These are phyloP conservation scores for Athrips mouffetella DNA, from an alignment of 2,888 invertebrate species.

Conservation along the genomic window DNA sequence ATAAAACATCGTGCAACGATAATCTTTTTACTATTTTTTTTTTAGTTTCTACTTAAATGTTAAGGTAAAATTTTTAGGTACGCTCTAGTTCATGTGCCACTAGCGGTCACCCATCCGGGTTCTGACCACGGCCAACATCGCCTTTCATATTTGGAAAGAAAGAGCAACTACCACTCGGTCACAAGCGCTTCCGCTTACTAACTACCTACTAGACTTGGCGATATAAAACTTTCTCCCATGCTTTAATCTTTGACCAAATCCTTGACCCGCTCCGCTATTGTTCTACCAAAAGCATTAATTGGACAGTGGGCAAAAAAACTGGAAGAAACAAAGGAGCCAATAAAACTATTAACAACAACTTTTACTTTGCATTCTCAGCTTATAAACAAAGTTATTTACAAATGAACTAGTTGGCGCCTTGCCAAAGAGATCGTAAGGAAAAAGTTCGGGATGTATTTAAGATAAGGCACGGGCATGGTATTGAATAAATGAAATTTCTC, in stretches of 20 bases:
- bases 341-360: conserved; percentile 16
- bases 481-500: too few relatives aligned
- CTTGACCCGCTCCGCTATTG: neutral
- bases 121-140: too few relatives aligned
- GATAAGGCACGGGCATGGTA: neutral
- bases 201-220: too few relatives aligned
- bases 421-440: conserved; percentile 10
- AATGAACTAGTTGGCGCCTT: conserved; percentile 11
- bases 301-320: conserved; percentile 15
- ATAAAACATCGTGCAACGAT: too few relatives aligned
- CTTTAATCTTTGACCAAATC: neutral
- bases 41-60: too few relatives aligned
- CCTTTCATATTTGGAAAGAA: too few relatives aligned
- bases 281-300: conserved; percentile 16
- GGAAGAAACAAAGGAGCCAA: conserved; percentile 4
- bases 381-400: conserved; percentile 17
- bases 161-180: too few relatives aligned
- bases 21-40: too few relatives aligned
- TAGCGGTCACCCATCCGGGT: too few relatives aligned
- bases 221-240: neutral
- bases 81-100: too few relatives aligned
- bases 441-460: neutral
- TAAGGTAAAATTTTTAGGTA: too few relatives aligned
- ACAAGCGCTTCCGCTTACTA: too few relatives aligned
- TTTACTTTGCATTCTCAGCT: conserved; percentile 14